phyloP scores from a whole-genome alignment of 2,113 vertebrate species.

The Eupsittula cactorum region DNA sequence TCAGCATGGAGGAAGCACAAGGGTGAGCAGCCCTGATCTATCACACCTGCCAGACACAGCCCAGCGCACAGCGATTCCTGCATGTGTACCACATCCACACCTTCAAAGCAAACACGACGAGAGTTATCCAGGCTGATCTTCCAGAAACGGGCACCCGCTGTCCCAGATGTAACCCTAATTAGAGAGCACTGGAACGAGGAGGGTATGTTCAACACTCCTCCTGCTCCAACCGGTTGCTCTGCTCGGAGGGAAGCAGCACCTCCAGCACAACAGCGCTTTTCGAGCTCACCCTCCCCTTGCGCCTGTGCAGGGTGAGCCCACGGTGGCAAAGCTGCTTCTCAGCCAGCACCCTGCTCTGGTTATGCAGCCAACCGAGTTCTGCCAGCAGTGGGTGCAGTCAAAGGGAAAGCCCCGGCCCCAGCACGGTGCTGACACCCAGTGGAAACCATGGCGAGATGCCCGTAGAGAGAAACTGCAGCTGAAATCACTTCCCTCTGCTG shows the following conservation, averaged over 20 bases:
- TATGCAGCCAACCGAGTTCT: neutral
- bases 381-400: neutral
- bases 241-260: neutral
- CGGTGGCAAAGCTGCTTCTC: neutral
- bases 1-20: rapidly evolving
- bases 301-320: neutral
- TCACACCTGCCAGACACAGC: neutral
- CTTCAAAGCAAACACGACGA: neutral
- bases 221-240: neutral
- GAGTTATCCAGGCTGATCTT: neutral
- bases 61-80: rapidly evolving
- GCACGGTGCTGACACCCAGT: constrained; percentile 46
- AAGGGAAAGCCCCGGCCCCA: neutral
- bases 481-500: neutral
- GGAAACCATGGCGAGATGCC: neutral
- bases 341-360: neutral
- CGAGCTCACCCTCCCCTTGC: neutral
- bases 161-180: neutral
- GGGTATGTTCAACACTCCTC: neutral
- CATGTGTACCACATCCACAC: neutral
- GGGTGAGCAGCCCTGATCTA: neutral
- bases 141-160: rapidly evolving
- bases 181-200: neutral
- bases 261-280: neutral
- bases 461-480: rapidly evolving